phyloP scores from a whole-genome alignment of 2,888 invertebrate genomes.

The Neoitamus cyanurus region DNA sequence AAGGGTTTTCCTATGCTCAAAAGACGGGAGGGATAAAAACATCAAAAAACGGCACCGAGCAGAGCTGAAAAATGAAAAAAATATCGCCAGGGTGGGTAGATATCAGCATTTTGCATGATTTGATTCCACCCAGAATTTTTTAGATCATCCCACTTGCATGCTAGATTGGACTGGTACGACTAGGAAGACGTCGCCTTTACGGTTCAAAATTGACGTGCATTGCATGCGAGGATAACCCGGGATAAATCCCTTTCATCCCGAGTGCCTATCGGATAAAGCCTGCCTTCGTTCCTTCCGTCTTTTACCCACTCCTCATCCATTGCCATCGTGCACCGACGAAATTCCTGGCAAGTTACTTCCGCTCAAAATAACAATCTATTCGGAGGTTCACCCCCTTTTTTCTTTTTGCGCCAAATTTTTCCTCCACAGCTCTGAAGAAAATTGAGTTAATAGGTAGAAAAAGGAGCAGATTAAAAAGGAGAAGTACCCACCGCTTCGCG shows the following conservation, averaged over 20 bases:
- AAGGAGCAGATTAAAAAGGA: conserved; percentile 26
- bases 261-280: background rate
- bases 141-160: background rate
- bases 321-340: background rate
- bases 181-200: background rate
- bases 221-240: background rate
- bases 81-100: background rate
- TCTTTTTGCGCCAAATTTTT: background rate
- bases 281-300: background rate
- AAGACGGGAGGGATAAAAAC: conserved; percentile 20
- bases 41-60: conserved; percentile 14
- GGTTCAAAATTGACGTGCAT: conserved; percentile 38
- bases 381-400: background rate
- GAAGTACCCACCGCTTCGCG: background rate
- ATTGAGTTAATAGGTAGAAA: conserved; percentile 42
- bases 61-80: background rate
- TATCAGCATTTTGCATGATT: conserved; percentile 3
- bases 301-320: background rate
- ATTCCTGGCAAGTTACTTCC: conserved; percentile 42
- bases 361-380: conserved; percentile 43
- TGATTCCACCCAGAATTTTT: conserved; percentile 2
- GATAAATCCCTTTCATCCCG: conserved; percentile 41
- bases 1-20: background rate
- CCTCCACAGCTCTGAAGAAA: background rate
- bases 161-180: conserved; percentile 14